These are phyloP conservation scores for Palaemon carinicauda DNA, from an alignment of 1,140 invertebrate genomes.

Conservation along the genomic window DNA sequence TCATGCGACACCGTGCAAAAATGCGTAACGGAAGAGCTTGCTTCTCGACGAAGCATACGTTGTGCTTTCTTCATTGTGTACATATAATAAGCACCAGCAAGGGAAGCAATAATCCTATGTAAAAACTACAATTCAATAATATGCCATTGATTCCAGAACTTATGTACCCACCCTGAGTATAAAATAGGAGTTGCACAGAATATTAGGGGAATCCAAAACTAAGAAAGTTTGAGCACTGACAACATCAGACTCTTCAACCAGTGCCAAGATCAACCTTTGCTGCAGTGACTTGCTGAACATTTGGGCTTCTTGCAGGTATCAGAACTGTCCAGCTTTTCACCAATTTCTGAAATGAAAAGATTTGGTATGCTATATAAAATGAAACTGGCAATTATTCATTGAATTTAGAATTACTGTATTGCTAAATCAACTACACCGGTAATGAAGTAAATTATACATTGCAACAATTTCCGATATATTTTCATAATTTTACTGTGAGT, in stretches of 20 bases:
- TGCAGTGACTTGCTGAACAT: constrained; percentile 9
- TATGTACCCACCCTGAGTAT: too few species aligned
- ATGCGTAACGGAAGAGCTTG: not conserved
- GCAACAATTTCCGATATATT: too few species aligned
- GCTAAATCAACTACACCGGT: too few species aligned
- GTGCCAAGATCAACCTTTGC: not conserved
- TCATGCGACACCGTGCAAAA: not conserved
- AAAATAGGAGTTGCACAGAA: not conserved
- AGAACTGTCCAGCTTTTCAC: constrained; percentile 26
- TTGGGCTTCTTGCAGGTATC: constrained; percentile 32
- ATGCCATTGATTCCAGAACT: not conserved
- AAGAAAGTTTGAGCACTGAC: not conserved
- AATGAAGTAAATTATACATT: too few species aligned
- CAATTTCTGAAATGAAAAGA: constrained; percentile 20
- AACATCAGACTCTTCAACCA: not conserved
- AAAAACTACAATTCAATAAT: not conserved
- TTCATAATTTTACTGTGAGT: too few species aligned
- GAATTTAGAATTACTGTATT: too few species aligned
- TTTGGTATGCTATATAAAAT: not conserved
- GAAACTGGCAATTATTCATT: too few species aligned
- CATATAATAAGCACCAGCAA: not conserved
- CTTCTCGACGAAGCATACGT: not conserved
- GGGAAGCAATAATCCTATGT: not conserved
- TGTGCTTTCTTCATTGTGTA: constrained; percentile 4
- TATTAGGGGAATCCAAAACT: not conserved